Conservation (phyloP, 2,113 vertebrate species). For the Otocyon megalotis region DNA sequence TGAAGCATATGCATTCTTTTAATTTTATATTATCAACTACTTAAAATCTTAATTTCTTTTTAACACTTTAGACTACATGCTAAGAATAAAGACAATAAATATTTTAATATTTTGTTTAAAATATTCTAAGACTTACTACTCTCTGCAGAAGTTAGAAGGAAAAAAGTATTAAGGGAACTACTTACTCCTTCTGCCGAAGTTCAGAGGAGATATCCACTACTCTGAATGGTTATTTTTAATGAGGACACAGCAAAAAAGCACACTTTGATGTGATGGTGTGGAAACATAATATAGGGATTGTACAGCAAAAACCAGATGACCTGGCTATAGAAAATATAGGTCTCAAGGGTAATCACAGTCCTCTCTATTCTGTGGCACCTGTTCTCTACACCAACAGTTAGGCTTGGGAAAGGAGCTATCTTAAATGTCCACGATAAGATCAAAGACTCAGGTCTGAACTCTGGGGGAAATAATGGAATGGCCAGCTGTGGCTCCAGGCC, state of each 20-base stretch:
- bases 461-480: neutral
- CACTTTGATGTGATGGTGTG: neutral
- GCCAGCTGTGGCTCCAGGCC: neutral
- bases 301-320: constrained; percentile 5
- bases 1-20: constrained; percentile 23
- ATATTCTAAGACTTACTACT: constrained; percentile 49
- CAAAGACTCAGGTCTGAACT: constrained; percentile 1
- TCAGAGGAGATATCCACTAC: neutral
- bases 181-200: constrained; percentile 32
- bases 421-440: neutral
- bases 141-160: constrained; percentile 27
- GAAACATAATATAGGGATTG: neutral
- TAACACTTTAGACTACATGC: constrained; percentile 10
- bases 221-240: constrained; percentile 32
- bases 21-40: constrained; percentile 40
- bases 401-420: neutral
- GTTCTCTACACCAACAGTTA: constrained; percentile 17
- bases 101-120: constrained; percentile 57
- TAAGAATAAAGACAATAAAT: constrained; percentile 40
- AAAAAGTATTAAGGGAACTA: constrained; percentile 40
- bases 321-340: neutral
- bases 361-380: neutral
- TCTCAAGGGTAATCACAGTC: neutral
- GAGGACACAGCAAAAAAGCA: constrained; percentile 19
- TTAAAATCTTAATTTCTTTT: constrained; percentile 58